Base-by-base conservation (phyloP, 2,113 vertebrate species). In the Agapornis roseicollis region DNA sequence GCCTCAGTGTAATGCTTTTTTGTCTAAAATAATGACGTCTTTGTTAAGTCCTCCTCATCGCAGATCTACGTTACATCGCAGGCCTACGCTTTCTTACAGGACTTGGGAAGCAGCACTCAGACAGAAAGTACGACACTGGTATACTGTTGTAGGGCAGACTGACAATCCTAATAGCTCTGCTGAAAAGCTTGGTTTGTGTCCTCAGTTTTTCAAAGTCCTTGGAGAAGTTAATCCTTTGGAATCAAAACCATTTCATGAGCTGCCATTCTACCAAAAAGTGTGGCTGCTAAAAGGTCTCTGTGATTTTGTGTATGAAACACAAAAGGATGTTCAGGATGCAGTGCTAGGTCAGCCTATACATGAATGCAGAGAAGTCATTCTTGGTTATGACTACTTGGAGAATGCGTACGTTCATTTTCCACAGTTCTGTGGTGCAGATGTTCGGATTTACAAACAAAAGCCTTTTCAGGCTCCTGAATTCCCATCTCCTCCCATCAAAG, bases 261-360 rank as follows among this genome's bases (percentile, higher is more conserved):
- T 99, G 85, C 98, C 98, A 15, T 99, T 99, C 95, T 97, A 98
- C 93, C 99, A 99, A 70, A 99, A 99, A 80, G 98, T 99, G 17
- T 99, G 99, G 99, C 97, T 99, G 89, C 97, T 99, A 33, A 99
- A 99, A 96, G 99, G 99, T 60, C 98, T 99, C 29, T 99, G 99
- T 95, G 99, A 99, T 91, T 98, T 99, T 22, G 98, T 99, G 8
- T 99, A 99, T 89, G 99, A 99, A 97, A 99, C 99, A 25, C 99
- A 99, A 94, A 99, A 98, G 93, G 98, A 99, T 90, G 99, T 99
- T 71, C 99, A 99, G 97, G 98, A 99, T 93, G 98, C 99, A 2
- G 98, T 99, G 49, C 98, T 99, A 31, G 98, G 98, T 64, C 99
- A 99, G 89, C 99, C 99, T 92, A 99, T 99, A 79, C 99, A 99